Evolutionary conservation across 2,113 vertebrate species (phyloP), one percentile per base, ranked within the genome.

Genomic region (Nicator chloris): DNA sequence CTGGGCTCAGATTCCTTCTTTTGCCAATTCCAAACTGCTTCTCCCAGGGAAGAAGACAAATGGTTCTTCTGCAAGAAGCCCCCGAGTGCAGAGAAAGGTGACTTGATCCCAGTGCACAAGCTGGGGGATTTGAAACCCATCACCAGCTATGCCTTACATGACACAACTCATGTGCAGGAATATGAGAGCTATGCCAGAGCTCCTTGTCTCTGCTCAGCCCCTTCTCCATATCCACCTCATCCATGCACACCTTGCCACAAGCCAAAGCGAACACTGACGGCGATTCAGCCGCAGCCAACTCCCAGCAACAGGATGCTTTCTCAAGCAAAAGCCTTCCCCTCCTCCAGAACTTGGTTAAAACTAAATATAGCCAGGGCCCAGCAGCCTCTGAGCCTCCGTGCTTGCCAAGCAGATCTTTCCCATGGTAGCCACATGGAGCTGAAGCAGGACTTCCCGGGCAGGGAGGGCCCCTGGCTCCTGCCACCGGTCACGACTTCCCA

Each of bases 281-380:
- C 2, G 13, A 92, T 68, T 90, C 70, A 79, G 82, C 85, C 0
- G 0, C 78, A 77, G 51, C 1, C 0, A 39, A 9, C 50, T 53
- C n/a, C 53, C 9, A 4, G 57, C 61, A 76, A 85, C n/a, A 76
- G 31, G 31, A 86, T 40, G 54, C 81, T 54, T 91, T 40, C 78
- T 76, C 63, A 33, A 90, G 90, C 20, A 76, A 79, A 83, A 93
- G 24, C 45, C 54, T 87, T 77, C 31, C 44, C 75, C 70, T 95
- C 68, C 88, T 95, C 71, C 82, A 94, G 90, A 86, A 65, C 56
- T 63, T 30, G 59, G n/a, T 83, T 85, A 73, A 79, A 90, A 84
- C 65, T 82, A 93, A 85, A 92, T 59, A 92, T 61, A 90, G 59
- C 57, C 60, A 77, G 64, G 82, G 76, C 20, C 18, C 68, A 50